Evolutionary conservation across 53 echinoderm and acorn worm species (phyloP), one percentile per base, ranked within the genome.

Genomic region (Stichopus horrens): DNA sequence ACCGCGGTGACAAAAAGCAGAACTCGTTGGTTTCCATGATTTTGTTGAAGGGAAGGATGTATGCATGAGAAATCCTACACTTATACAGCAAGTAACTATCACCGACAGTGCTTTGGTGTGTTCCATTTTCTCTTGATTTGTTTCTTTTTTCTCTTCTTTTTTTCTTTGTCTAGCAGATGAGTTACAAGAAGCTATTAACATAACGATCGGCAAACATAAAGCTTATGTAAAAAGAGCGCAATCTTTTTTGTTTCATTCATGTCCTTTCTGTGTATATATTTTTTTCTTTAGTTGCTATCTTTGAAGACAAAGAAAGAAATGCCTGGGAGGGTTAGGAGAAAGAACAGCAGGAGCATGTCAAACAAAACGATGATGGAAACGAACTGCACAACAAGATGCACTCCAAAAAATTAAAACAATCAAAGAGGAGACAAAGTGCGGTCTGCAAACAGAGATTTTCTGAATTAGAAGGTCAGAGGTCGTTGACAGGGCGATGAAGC

Each of bases 401-500:
- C 71, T 71, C 71, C 6, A 71, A 16, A 71, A 71, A 18, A 18
- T 18, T n/a, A 71, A 71, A 71, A 37, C 14, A 71, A 63, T n/a
- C 0, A 71, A 71, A 21, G 19, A 71, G 71, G 18, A 71, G 71
- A 71, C 71, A 14, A 75, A 57, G 81, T 81, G 81, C 57, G 57
- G 5, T 81, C 81, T n/a, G 58, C 55, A 81, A 53, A 79, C 53
- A 81, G 8, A 57, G 56, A 81, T 23, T 81, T 81, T 5, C 71
- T n/a, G 19, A 71, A 16, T 71, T 16, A 18, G 52, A 75, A 20
- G 20, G 55, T 56, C 58, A 56, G 56, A 58, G 81, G 57, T 81
- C 81, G 57, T 81, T 21, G 21, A 81, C 55, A 81, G 81, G 56
- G 55, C 81, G 57, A 81, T 56, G 9, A 56, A 57, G 81, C 81